These are phyloP conservation scores for Pegoplata infirma DNA, from an alignment of 2,888 invertebrate genomes.

Conservation along the genomic window DNA sequence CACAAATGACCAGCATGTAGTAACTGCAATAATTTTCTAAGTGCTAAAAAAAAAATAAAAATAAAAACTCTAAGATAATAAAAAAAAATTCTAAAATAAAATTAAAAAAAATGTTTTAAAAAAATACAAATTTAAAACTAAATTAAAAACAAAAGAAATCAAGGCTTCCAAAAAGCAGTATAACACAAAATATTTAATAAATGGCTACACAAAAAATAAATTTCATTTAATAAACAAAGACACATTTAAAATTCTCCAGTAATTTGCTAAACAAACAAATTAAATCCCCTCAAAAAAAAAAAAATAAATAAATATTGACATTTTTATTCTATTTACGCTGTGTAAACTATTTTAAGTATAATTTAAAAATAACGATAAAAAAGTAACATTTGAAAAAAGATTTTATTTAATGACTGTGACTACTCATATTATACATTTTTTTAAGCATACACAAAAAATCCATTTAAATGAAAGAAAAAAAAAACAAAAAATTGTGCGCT, in stretches of 20 bases:
- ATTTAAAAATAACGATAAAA: slow-evolving; percentile 42
- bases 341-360: slow-evolving; percentile 61
- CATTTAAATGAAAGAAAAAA: slow-evolving; percentile 42
- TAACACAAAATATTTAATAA: slow-evolving; percentile 29
- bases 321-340: slow-evolving; percentile 57
- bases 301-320: slow-evolving; percentile 49
- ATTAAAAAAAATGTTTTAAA: no score
- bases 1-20: no score
- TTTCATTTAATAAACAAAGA: slow-evolving; percentile 46
- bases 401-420: slow-evolving; percentile 63
- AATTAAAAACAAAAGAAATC: slow-evolving; percentile 24
- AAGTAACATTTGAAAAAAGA: slow-evolving; percentile 48
- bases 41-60: no score
- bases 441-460: slow-evolving; percentile 60
- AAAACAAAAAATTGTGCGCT: slow-evolving; percentile 55
- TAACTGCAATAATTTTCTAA: no score
- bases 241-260: slow-evolving; percentile 47
- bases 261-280: slow-evolving; percentile 48
- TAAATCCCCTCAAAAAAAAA: slow-evolving; percentile 21
- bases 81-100: no score
- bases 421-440: slow-evolving; percentile 62
- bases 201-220: slow-evolving; percentile 2
- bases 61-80: no score
- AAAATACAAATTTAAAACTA: no score
- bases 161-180: slow-evolving; percentile 59